Base-by-base conservation (phyloP, 2,888 invertebrate species). In the Orchesellides sinensis region DNA sequence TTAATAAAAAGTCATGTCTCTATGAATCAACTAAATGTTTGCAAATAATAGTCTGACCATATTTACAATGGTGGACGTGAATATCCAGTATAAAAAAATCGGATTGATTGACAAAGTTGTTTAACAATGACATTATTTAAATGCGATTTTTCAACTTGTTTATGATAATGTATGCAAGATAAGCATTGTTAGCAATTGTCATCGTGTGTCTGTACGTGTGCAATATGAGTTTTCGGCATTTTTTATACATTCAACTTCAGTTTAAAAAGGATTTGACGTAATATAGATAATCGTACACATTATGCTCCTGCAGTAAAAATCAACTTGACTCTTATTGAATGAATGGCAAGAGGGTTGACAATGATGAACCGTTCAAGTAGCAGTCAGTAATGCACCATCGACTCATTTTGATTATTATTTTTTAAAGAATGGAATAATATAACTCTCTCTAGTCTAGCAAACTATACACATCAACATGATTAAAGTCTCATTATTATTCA, bases 401-500 rank as follows among this genome's bases (percentile, higher is more conserved):
- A n/a, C n/a, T n/a, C n/a, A n/a, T n/a, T n/a, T n/a, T n/a, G n/a
- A n/a, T 54, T 5, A 54, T 54, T 21, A 52, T 17, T 3, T 8
- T 2, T 12, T 47, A 10, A 52, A 21, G 21, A 52, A 40, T 40
- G 40, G 10, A 40, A 21, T 21, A 52, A n/a, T n/a, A n/a, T n/a
- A n/a, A n/a, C n/a, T n/a, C n/a, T n/a, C n/a, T n/a, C n/a, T n/a
- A n/a, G n/a, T n/a, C n/a, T n/a, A n/a, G n/a, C 52, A 52, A 52
- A n/a, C n/a, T 21, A 8, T 19, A 52, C 21, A 59, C 29, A 59
- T 59, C 19, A 32, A 29, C 5, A 59, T 59, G n/a, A 32, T 59
- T 59, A 59, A n/a, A 14, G 59, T 59, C 59, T 80, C 65, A 72
- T 80, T 80, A 80, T 80, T 80, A 80, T 80, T 80, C 80, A 63